Percentiles rank a stretch among this genome's conserved stretches.
Conservation (phyloP, 2,888 invertebrate genomes). For the Athalia cordata region DNA sequence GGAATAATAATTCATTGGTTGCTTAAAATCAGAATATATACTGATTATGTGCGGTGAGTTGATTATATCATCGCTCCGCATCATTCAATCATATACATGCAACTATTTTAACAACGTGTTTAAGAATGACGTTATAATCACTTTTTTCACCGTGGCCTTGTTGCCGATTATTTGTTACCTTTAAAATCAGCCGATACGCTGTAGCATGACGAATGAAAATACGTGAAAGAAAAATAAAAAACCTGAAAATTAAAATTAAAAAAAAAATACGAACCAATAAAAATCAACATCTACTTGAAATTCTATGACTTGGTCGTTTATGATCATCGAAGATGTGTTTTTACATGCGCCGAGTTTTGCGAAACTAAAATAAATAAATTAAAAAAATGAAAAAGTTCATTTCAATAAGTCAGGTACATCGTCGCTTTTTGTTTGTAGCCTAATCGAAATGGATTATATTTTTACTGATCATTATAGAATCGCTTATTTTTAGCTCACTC, state of each 20-base stretch:
- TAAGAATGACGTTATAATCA: no score
- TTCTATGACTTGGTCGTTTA: constrained; percentile 9
- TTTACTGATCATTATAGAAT: constrained; percentile 39
- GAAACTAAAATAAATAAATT: background rate
- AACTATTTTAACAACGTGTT: no score
- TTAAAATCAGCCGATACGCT: background rate
- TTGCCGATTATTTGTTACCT: background rate
- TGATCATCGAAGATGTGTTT: constrained; percentile 21
- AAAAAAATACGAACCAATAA: background rate
- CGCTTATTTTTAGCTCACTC: constrained; percentile 34
- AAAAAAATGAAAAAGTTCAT: constrained; percentile 4
- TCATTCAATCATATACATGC: no score
- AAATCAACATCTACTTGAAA: background rate
- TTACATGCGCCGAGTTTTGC: constrained; percentile 10
- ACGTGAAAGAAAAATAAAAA: background rate
- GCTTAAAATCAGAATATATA: constrained; percentile 6
- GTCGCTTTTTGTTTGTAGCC: constrained; percentile 24
- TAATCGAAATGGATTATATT: constrained; percentile 40
- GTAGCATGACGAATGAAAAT: constrained; percentile 9
- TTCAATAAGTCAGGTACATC: constrained; percentile 4
- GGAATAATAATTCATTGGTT: constrained; percentile 19
- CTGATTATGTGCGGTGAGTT: background rate
- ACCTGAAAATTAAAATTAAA: background rate
- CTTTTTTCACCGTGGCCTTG: no score
- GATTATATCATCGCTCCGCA: background rate